phyloP scores from a whole-genome alignment of 2,888 invertebrate species.

The Apotomis betuletana region DNA sequence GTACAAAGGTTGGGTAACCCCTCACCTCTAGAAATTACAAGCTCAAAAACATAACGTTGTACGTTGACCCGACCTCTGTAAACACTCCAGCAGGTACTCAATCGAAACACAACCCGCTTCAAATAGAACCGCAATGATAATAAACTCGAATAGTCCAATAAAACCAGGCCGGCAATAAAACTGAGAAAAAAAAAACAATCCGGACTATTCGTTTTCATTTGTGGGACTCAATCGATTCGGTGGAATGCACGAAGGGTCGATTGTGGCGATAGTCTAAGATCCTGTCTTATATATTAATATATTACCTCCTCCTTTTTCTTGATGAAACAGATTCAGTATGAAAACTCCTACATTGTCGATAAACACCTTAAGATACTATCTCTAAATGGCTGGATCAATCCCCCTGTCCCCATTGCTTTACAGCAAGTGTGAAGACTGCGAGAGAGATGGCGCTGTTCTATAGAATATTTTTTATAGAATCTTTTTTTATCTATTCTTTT shows the following conservation, averaged over 20 bases:
- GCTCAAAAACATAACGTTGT: neutral
- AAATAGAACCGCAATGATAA: conserved; percentile 44
- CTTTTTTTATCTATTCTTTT: too few relatives aligned
- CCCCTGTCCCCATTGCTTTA: too few relatives aligned
- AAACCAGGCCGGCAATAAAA: conserved; percentile 43
- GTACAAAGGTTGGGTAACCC: too few relatives aligned
- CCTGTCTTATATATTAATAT: too few relatives aligned
- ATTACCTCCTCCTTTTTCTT: too few relatives aligned
- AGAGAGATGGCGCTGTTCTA: too few relatives aligned
- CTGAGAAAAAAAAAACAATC: conserved; percentile 40
- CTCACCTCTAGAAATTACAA: neutral
- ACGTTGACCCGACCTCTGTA: neutral
- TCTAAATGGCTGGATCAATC: too few relatives aligned
- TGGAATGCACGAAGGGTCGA: conserved; percentile 29
- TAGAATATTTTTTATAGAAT: too few relatives aligned
- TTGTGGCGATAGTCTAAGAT: neutral
- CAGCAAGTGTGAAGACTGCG: too few relatives aligned
- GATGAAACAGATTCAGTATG: too few relatives aligned
- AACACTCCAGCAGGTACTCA: conserved; percentile 16
- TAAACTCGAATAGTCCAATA: conserved; percentile 47
- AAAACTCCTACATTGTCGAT: too few relatives aligned
- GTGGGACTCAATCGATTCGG: conserved; percentile 34
- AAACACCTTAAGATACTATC: too few relatives aligned
- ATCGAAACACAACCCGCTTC: conserved; percentile 23
- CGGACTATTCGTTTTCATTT: conserved; percentile 41